phyloP scores from a whole-genome alignment of 2,113 vertebrate species.

The Pelecanus crispus region DNA sequence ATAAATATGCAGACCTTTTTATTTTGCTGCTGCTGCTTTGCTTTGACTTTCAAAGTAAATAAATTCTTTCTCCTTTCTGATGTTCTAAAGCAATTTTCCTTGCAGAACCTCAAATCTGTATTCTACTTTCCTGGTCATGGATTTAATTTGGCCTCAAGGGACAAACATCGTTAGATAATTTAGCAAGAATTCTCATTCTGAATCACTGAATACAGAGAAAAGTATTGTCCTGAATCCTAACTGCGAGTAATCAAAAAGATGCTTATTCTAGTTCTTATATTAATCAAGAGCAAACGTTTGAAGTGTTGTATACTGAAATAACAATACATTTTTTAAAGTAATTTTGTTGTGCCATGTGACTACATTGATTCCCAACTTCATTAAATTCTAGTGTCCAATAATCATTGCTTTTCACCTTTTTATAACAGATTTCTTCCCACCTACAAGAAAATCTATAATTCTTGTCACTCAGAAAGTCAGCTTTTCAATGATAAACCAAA shows the following conservation, averaged over 20 bases:
- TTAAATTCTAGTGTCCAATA: neutral
- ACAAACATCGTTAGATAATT: neutral
- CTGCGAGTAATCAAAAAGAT: neutral
- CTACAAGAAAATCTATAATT: neutral
- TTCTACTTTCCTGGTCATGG: neutral
- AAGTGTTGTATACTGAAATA: neutral
- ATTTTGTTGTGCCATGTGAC: neutral
- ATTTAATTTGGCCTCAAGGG: neutral
- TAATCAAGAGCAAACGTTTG: neutral
- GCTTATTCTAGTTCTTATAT: neutral
- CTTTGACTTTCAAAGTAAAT: slow-evolving; percentile 4
- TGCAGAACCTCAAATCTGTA: neutral
- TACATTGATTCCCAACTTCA: neutral
- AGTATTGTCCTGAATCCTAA: neutral
- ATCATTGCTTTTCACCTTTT: neutral
- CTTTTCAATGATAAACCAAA: neutral
- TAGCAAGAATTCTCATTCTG: neutral
- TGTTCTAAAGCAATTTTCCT: neutral
- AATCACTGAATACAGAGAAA: neutral
- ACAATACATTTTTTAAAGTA: neutral
- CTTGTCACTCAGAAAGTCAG: neutral
- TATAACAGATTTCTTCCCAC: neutral
- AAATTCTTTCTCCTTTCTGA: neutral
- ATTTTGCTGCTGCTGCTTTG: neutral
- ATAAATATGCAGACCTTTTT: neutral